phyloP scores from a whole-genome alignment of 2,797 vertebrate species.

The Catostomus latipinnis region DNA sequence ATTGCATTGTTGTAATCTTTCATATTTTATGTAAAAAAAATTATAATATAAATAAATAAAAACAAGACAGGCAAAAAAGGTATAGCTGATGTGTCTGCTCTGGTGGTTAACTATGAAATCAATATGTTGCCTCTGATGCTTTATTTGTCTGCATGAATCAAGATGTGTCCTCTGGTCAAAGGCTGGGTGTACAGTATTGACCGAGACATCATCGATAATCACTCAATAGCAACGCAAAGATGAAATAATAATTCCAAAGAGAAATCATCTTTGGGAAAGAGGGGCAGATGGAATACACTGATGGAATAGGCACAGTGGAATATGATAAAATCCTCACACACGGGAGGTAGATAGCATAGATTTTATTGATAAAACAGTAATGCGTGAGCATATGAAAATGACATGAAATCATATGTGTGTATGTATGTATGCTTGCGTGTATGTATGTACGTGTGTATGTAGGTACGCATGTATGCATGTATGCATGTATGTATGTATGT shows the following conservation, averaged over 20 bases:
- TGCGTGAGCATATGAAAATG: conserved; percentile 17
- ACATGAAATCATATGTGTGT: not conserved
- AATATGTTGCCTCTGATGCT: conserved; percentile 67
- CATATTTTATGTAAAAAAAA: conserved; percentile 3
- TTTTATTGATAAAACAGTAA: conserved; percentile 15
- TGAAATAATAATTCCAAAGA: conserved; percentile 53
- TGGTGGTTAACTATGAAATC: conserved; percentile 57
- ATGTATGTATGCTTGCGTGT: too few relatives aligned
- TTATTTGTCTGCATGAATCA: conserved; percentile 70
- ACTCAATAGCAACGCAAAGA: conserved; percentile 61
- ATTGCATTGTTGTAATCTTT: conserved; percentile 13
- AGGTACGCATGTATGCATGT: too few relatives aligned
- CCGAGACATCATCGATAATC: conserved; percentile 63
- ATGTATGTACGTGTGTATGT: too few relatives aligned
- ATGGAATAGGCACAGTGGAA: not conserved
- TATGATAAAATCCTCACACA: not conserved
- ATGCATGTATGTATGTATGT: too few relatives aligned
- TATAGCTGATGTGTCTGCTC: conserved; percentile 59
- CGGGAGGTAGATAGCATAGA: conserved; percentile 29
- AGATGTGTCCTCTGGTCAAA: conserved; percentile 63
- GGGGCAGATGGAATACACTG: conserved; percentile 24
- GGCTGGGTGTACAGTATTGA: conserved; percentile 34
- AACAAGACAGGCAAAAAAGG: conserved; percentile 68
- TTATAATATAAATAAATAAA: not conserved
- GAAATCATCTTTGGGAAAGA: conserved; percentile 12